These are phyloP conservation scores for Clostera curtula DNA, from an alignment of 2,888 invertebrate genomes.

Conservation along the genomic window DNA sequence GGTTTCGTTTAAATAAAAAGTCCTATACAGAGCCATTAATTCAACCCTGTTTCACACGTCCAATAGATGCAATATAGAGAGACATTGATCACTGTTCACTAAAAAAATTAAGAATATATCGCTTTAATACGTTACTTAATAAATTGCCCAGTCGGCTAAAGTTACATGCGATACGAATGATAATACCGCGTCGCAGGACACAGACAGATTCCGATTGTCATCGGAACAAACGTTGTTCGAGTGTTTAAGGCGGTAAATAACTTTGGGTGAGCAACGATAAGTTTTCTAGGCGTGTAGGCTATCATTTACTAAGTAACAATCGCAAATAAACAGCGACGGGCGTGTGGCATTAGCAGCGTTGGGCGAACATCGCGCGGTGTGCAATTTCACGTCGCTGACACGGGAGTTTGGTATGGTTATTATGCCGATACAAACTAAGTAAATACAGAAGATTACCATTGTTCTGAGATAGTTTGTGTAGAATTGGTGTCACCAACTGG, in stretches of 20 bases:
- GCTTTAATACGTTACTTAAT: slow-evolving; percentile 35
- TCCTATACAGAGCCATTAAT: no score
- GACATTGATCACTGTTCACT: no score
- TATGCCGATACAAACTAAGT: no score
- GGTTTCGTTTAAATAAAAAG: no score
- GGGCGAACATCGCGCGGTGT: slow-evolving; percentile 55
- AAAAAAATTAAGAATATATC: no score
- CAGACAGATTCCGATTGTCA: slow-evolving; percentile 65
- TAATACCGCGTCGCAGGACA: slow-evolving; percentile 47
- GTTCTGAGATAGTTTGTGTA: no score
- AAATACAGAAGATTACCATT: no score
- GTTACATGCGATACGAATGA: slow-evolving; percentile 52
- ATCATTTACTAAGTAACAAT: slow-evolving; percentile 66
- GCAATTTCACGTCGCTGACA: slow-evolving; percentile 69
- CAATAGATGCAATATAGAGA: no score
- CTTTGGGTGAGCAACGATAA: slow-evolving; percentile 47
- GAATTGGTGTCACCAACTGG: no score
- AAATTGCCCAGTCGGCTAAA: slow-evolving; percentile 37
- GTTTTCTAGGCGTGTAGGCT: slow-evolving; percentile 50
- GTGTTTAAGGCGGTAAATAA: slow-evolving; percentile 48
- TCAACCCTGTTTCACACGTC: no score
- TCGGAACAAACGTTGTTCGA: slow-evolving; percentile 51
- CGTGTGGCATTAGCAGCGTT: slow-evolving; percentile 46
- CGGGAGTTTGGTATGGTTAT: slow-evolving; percentile 41
- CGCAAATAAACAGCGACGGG: slow-evolving; percentile 51